These are phyloP conservation scores for Lucilia sericata DNA, from an alignment of 1,140 invertebrate genomes.

Conservation along the genomic window DNA sequence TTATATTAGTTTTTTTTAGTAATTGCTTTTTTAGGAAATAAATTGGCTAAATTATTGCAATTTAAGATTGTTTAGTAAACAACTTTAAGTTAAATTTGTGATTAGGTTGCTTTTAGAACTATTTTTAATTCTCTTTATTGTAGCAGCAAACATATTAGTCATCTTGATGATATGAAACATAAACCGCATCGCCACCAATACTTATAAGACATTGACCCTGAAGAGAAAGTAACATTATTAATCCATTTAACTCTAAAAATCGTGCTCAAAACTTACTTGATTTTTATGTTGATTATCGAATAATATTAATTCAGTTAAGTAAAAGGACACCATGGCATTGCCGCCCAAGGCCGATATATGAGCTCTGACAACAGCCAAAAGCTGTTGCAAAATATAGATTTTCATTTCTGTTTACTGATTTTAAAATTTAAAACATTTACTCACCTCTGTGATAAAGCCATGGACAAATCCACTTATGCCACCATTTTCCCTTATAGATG, in stretches of 20 bases:
- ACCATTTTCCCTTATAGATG: conserved; percentile 89
- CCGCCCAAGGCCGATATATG: conserved; percentile 94
- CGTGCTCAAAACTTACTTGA: conserved; percentile 75
- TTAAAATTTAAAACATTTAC: not conserved
- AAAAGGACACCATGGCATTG: conserved; percentile 94
- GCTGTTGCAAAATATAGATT: conserved; percentile 17
- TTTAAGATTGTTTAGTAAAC: conserved; percentile 45
- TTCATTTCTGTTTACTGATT: not conserved
- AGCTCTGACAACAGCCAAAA: conserved; percentile 89
- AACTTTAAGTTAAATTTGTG: conserved; percentile 62
- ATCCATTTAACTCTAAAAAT: no score
- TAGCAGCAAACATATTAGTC: conserved; percentile 63
- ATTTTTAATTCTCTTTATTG: conserved; percentile 53
- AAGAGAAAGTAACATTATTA: conserved; percentile 55
- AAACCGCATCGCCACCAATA: conserved; percentile 93
- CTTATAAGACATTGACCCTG: conserved; percentile 94
- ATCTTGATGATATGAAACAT: conserved; percentile 69
- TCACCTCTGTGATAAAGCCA: conserved; percentile 86
- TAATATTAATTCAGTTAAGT: conserved; percentile 90
- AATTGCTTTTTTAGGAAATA: conserved; percentile 12
- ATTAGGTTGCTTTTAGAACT: conserved; percentile 59
- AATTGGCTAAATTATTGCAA: conserved; percentile 19
- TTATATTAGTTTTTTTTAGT: not conserved
- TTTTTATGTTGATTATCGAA: conserved; percentile 95
- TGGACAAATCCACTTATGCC: conserved; percentile 94